Base-by-base conservation (phyloP, 1,140 invertebrate species). In the Drosophila prosaltans region DNA sequence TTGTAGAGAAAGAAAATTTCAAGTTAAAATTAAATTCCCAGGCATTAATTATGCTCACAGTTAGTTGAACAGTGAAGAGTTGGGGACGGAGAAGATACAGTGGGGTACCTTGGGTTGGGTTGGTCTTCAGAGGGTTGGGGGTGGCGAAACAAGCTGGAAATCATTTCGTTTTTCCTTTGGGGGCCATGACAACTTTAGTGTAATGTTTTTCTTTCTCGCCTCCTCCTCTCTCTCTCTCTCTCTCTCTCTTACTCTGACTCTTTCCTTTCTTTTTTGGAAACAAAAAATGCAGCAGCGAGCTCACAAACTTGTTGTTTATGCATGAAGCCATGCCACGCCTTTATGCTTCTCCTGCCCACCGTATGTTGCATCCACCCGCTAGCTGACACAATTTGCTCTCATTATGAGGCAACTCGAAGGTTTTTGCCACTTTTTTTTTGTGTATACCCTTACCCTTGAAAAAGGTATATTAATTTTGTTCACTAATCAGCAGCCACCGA, bases 271-370 rank as follows among this genome's bases (percentile, higher is more conserved):
- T 66, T 60, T 40, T 65, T 63, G 8, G 61, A 64, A 65, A 57
- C 3, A 54, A 9, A 36, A 39, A 43, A 65, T 63, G 51, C 40
- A 48, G 60, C 63, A 65, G 66, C 51, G 32, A 77, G n/a, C 61
- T 54, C 65, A 63, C 51, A 63, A 45, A 65, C 69, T 69, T 72
- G 75, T 86, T 86, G 79, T 79, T 86, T 86, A 80, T 88, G 72
- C 79, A 86, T 76, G 76, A 75, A 81, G 48, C 68, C 16, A 24
- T 66, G 24, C 59, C n/a, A 28, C 36, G 24, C 43, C 55, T 40
- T 9, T 3, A 36, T 36, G 32, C 32, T 36, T 6, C 7, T 11
- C 11, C 10, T 4, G 3, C 16, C 24, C 51, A 11, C 3, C 16
- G 36, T 32, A 28, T 70, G 54, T 48, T 64, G 48, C 60, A 70